These are phyloP conservation scores for Crioceris asparagi DNA, from an alignment of 2,888 invertebrate genomes.

Conservation along the genomic window DNA sequence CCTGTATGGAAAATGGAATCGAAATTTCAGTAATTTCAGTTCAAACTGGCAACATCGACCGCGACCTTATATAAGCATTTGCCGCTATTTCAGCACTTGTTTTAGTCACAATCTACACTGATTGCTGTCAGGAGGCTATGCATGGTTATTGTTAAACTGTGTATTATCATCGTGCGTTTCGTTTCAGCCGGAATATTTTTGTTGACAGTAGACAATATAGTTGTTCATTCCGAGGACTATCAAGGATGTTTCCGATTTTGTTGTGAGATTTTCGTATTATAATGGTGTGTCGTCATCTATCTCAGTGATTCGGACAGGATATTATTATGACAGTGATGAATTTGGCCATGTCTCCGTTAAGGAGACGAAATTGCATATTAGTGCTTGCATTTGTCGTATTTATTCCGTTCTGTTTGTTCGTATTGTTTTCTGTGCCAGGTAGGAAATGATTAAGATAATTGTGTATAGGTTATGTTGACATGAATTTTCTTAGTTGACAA, in stretches of 20 bases:
- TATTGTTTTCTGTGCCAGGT: constrained; percentile 45
- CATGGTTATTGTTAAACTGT: too few species aligned
- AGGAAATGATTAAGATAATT: too few species aligned
- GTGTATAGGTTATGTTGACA: too few species aligned
- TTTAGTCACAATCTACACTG: constrained; percentile 11
- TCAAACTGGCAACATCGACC: constrained; percentile 12
- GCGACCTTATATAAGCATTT: constrained; percentile 20
- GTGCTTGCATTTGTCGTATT: constrained; percentile 44
- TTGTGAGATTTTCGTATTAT: neutral
- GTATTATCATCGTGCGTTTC: too few species aligned
- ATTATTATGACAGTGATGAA: constrained; percentile 32
- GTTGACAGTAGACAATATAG: too few species aligned
- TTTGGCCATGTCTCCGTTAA: constrained; percentile 37
- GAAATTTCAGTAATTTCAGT: too few species aligned
- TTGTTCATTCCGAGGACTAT: too few species aligned
- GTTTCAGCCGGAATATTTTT: too few species aligned
- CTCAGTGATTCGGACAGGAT: too few species aligned
- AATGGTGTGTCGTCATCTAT: neutral
- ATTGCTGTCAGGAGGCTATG: constrained; percentile 1
- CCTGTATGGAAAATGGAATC: too few species aligned
- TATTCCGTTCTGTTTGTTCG: constrained; percentile 46
- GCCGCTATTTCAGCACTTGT: constrained; percentile 15
- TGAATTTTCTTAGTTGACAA: too few species aligned
- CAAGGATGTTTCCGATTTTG: too few species aligned
- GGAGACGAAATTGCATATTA: constrained; percentile 48